Evolutionary conservation across 2,113 vertebrate species (phyloP).

Genomic region (Psittacus erithacus): DNA sequence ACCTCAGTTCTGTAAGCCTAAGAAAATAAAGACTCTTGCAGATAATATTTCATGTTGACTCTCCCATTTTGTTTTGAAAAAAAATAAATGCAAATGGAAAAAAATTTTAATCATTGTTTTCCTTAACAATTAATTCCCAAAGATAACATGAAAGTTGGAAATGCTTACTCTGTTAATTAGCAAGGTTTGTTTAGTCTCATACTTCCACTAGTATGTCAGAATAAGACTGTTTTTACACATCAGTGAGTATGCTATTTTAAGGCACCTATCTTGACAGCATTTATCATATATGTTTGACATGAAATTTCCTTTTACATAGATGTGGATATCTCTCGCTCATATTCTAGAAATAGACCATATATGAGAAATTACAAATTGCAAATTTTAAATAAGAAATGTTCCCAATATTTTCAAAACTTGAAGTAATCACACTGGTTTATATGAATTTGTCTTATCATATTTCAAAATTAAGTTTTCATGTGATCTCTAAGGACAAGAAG

Average conservation of each 20-base stretch:
- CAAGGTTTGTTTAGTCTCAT: background rate
- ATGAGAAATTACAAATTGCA: background rate
- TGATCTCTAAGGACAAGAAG: background rate
- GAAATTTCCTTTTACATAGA: background rate
- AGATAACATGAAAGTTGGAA: background rate
- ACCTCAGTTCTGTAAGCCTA: background rate
- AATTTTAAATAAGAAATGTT: background rate
- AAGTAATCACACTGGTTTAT: background rate
- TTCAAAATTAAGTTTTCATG: background rate
- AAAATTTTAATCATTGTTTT: background rate
- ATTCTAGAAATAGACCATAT: background rate
- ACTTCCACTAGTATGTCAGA: background rate
- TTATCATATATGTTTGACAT: background rate
- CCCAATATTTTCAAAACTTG: background rate
- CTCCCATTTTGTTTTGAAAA: background rate
- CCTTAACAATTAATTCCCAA: background rate
- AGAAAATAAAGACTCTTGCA: background rate
- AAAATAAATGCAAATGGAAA: background rate
- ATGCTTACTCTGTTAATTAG: background rate
- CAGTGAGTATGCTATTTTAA: background rate
- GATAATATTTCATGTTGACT: background rate
- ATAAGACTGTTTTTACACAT: background rate
- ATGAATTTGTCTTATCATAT: background rate
- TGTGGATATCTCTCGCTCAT: background rate
- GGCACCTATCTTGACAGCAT: background rate